These are phyloP conservation scores for Datnioides undecimradiatus DNA, from an alignment of 2,113 vertebrate species.

Conservation along the genomic window DNA sequence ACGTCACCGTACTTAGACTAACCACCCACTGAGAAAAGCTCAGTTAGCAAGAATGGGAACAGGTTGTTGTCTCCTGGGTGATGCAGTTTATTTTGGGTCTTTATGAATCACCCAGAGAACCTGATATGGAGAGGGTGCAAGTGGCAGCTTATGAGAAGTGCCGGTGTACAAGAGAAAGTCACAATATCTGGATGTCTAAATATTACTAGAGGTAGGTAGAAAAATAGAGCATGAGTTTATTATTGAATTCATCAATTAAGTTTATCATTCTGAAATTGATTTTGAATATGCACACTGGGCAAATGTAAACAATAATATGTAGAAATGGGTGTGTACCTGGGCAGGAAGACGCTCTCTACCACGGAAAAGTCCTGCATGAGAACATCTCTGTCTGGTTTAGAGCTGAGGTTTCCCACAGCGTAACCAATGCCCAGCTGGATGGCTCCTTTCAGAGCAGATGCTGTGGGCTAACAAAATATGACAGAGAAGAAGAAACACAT, in stretches of 20 bases:
- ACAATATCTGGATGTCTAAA: too few relatives aligned
- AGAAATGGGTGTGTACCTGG: constrained; percentile 86
- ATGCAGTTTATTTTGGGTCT: too few relatives aligned
- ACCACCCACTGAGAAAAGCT: too few relatives aligned
- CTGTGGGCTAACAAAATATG: constrained; percentile 85
- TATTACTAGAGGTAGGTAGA: too few relatives aligned
- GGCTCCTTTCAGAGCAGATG: constrained; percentile 92
- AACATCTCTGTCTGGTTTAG: constrained; percentile 96
- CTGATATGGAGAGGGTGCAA: too few relatives aligned
- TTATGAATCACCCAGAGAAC: too few relatives aligned
- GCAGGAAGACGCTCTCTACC: constrained; percentile 95
- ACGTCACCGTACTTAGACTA: too few relatives aligned
- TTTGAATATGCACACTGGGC: background rate
- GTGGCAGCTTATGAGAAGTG: too few relatives aligned
- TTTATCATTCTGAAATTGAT: background rate
- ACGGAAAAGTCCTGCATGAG: constrained; percentile 99
- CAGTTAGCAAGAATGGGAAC: too few relatives aligned
- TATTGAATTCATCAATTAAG: background rate
- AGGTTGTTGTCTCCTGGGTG: too few relatives aligned
- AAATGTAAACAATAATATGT: background rate
- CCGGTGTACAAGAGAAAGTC: too few relatives aligned
- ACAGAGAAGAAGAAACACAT: background rate
- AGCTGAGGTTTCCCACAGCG: constrained; percentile 95
- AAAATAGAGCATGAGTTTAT: too few relatives aligned
- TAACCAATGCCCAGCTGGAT: constrained; percentile 97